A percentile compares a stretch with the other conserved stretches of the same genome.
Evolutionary conservation across 2,888 invertebrate species (phyloP).

Genomic region (Amiota communis): DNA sequence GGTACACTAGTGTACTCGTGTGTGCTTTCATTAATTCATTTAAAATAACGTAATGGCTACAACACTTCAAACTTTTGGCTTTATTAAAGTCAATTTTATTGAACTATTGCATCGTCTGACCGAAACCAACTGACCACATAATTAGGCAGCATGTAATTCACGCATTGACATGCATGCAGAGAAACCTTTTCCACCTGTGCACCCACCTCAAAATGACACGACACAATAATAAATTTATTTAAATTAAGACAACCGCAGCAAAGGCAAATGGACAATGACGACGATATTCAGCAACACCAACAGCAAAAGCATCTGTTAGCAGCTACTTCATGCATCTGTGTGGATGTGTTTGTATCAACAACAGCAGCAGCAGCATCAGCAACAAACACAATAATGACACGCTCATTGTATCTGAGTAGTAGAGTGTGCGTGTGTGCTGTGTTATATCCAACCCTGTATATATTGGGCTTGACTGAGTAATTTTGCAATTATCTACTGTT

Average conservation of each 20-base stretch:
- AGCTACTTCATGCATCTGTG: background rate
- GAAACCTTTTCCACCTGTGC: background rate
- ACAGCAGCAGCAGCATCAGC: constrained; percentile 9
- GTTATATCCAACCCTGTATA: constrained; percentile 1
- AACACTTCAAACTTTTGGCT: too few species aligned
- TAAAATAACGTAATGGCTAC: too few species aligned
- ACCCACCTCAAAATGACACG: background rate
- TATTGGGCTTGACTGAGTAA: constrained; percentile 31
- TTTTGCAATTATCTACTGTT: constrained; percentile 43
- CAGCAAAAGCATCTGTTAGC: background rate
- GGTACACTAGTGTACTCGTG: background rate
- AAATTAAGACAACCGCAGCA: constrained; percentile 23
- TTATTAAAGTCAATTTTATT: too few species aligned
- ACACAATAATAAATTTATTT: constrained; percentile 23
- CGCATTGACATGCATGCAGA: background rate
- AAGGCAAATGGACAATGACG: background rate
- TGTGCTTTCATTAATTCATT: background rate
- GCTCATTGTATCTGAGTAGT: background rate
- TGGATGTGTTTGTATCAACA: background rate
- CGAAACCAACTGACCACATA: background rate
- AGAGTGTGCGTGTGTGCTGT: too few species aligned
- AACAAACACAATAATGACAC: background rate
- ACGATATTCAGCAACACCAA: background rate
- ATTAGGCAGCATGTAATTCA: constrained; percentile 8
- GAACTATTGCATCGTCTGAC: too few species aligned